Evolutionary conservation across 1,140 invertebrate species (phyloP).

Genomic region (Choristoneura fumiferana): DNA sequence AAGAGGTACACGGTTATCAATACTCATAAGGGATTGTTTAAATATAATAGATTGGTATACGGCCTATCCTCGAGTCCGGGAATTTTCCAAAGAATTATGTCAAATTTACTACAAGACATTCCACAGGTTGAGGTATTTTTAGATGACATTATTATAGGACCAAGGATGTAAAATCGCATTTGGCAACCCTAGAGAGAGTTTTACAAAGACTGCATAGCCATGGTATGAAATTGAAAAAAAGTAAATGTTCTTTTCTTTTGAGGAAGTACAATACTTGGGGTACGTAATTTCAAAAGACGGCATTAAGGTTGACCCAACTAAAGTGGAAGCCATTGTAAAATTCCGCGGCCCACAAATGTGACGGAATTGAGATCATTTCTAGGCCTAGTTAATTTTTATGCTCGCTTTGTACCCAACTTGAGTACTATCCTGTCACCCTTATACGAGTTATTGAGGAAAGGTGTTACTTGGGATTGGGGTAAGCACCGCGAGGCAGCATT

Average conservation of each 20-base stretch:
- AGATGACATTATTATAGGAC: neutral
- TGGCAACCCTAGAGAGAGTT: no score
- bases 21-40: no score
- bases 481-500: neutral
- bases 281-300: neutral
- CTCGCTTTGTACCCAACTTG: neutral
- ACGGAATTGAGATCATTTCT: neutral
- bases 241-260: neutral
- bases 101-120: no score
- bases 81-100: no score
- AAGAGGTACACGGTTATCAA: no score
- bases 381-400: neutral
- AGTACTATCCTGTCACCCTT: neutral
- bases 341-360: neutral
- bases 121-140: neutral
- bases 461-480: no score
- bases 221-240: neutral
- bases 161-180: conserved; percentile 5
- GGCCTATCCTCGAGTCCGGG: no score
- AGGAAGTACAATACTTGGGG: neutral
- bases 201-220: no score
- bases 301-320: neutral
- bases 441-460: no score
- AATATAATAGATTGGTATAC: no score
- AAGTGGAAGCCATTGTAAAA: neutral